Percentiles rank a stretch among this genome's conserved stretches.
phyloP scores from a whole-genome alignment of 1,140 invertebrate species.

The Drosophila aff. region DNA sequence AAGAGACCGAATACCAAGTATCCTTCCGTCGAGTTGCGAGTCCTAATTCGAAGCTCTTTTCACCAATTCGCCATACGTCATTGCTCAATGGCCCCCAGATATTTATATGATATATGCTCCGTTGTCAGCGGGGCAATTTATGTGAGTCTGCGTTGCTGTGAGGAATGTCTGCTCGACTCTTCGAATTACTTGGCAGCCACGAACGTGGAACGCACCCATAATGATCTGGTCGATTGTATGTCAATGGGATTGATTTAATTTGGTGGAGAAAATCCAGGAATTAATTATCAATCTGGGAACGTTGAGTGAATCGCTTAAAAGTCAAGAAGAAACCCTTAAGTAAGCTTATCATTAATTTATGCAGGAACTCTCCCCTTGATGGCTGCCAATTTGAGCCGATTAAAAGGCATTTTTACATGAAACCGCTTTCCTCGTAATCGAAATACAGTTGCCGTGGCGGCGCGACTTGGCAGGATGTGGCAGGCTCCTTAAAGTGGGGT shows the following conservation, averaged over 20 bases:
- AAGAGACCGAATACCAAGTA: slow-evolving; percentile 14
- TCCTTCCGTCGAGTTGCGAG: slow-evolving; percentile 13
- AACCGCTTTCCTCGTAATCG: slow-evolving; percentile 23
- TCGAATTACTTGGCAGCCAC: slow-evolving; percentile 28
- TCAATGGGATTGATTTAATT: slow-evolving; percentile 48
- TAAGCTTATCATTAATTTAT: slow-evolving; percentile 49
- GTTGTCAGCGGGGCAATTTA: slow-evolving; percentile 32
- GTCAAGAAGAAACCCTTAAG: slow-evolving; percentile 21
- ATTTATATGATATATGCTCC: slow-evolving; percentile 53
- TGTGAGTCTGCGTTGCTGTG: slow-evolving; percentile 2
- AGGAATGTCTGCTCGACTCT: not conserved
- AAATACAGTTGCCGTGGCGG: slow-evolving; percentile 25
- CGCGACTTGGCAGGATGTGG: slow-evolving; percentile 2
- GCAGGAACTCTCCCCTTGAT: slow-evolving; percentile 11
- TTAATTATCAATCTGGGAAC: slow-evolving; percentile 37
- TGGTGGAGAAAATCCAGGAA: slow-evolving; percentile 8
- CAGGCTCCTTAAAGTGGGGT: slow-evolving; percentile 1
- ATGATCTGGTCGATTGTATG: slow-evolving; percentile 36
- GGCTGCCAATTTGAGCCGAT: slow-evolving; percentile 53
- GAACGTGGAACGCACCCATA: slow-evolving; percentile 35
- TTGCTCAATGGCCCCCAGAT: slow-evolving; percentile 45
- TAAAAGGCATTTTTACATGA: slow-evolving; percentile 23
- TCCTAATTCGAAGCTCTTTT: not conserved
- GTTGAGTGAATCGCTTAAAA: slow-evolving; percentile 17
- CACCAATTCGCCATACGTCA: not conserved